Conservation (phyloP, 1,140 invertebrate genomes). For the Drosophila mauritiana region DNA sequence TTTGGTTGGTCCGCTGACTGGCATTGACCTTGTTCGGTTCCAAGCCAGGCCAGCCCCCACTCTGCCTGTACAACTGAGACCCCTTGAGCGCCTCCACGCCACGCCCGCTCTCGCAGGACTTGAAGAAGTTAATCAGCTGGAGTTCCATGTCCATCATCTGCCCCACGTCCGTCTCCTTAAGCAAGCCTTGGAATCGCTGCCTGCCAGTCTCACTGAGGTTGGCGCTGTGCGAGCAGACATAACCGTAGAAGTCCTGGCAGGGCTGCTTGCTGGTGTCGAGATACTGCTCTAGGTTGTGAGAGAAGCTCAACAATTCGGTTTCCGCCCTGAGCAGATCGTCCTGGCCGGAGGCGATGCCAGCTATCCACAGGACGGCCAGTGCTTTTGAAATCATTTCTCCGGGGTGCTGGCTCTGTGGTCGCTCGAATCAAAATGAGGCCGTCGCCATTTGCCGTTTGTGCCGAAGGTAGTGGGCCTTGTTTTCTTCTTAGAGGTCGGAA, state of each 20-base stretch:
- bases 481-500: slow-evolving; percentile 4
- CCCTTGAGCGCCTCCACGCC: slow-evolving; percentile 49
- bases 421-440: slow-evolving; percentile 20
- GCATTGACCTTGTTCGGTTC: slow-evolving; percentile 33
- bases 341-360: neutral
- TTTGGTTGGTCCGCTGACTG: slow-evolving; percentile 18
- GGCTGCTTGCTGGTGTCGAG: slow-evolving; percentile 56
- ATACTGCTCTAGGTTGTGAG: slow-evolving; percentile 65
- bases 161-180: slow-evolving; percentile 37
- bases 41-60: slow-evolving; percentile 74
- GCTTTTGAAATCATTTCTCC: slow-evolving; percentile 29
- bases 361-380: slow-evolving; percentile 20
- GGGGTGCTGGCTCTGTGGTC: slow-evolving; percentile 4
- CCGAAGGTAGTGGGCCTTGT: slow-evolving; percentile 1
- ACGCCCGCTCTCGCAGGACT: slow-evolving; percentile 64
- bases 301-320: slow-evolving; percentile 65
- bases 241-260: slow-evolving; percentile 75
- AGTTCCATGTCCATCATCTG: slow-evolving; percentile 69
- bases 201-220: slow-evolving; percentile 58
- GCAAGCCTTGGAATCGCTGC: slow-evolving; percentile 65
- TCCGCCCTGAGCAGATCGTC: slow-evolving; percentile 30
- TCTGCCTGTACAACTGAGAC: slow-evolving; percentile 58
- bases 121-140: slow-evolving; percentile 73
- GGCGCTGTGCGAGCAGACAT: slow-evolving; percentile 62
- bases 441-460: neutral